Base-by-base conservation (phyloP, 2,888 invertebrate genomes). In the Scaeva pyrastri region DNA sequence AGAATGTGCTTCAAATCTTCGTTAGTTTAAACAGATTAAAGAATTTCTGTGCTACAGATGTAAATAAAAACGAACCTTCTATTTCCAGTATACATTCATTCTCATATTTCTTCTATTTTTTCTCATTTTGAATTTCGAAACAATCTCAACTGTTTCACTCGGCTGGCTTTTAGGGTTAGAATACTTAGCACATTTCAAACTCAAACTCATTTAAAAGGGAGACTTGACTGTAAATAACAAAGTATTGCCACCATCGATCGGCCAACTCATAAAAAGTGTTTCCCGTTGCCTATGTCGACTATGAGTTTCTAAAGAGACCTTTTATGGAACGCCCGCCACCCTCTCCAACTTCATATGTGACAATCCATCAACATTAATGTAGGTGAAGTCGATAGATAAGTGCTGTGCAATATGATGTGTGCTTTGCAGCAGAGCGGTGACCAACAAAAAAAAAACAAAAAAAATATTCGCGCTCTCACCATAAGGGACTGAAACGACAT, bases 351-450 rank as follows among this genome's bases (percentile, higher is more conserved):
- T 19, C 7, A 8, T 50, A 48, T 50, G 21, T 52, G 62, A n/a
- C 50, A 41, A 62, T 77, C 68, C 68, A 76, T 77, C 76, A 70
- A 21, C 23, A 41, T 72, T 66, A 52, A 76, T 85, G 76, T 85
- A 85, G 85, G 85, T 85, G 81, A 76, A 80, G 80, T 85, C 68
- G 82, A 72, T 56, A 36, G 62, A 43, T 39, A 62, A 77, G 81
- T 77, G 31, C 31, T 31, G n/a, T n/a, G 76, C 76, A 84, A 79
- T 84, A 79, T 79, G 55, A 79, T 79, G 31, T 31, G 31, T 8
- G 8, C 31, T 31, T 7, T 31, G 31, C 31, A 31, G 31, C 31
- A 31, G 31, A 11, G 10, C 19, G 39, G 41, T 60, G 78, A 43
- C 70, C 78, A 60, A 41, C 48, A 60, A 43, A 52, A 14, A 16